Percentiles rank a stretch among this genome's conserved stretches.
phyloP scores from a whole-genome alignment of 2,888 invertebrate species.

The Agrypnus murinus region DNA sequence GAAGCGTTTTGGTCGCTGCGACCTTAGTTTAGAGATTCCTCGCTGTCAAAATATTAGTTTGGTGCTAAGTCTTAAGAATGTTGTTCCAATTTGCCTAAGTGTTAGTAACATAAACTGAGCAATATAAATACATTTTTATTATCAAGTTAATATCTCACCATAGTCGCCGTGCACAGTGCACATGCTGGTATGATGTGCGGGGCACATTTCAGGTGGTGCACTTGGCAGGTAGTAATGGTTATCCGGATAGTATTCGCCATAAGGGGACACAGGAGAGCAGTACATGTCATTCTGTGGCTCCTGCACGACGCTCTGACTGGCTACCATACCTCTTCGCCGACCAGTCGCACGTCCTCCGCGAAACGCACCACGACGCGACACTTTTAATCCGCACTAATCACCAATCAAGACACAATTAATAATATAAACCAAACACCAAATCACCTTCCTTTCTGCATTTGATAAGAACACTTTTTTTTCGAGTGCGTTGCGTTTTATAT shows the following conservation, averaged over 20 bases:
- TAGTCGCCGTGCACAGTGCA: constrained; percentile 84
- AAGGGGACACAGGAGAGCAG: constrained; percentile 70
- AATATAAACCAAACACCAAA: constrained; percentile 38
- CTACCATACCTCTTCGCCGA: constrained; percentile 71
- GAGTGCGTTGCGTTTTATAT: no score
- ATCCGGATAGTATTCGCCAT: constrained; percentile 77
- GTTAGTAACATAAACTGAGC: no score
- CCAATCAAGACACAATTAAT: constrained; percentile 24
- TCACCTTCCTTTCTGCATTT: constrained; percentile 38
- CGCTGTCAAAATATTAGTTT: no score
- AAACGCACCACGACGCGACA: constrained; percentile 63
- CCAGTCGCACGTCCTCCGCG: constrained; percentile 73
- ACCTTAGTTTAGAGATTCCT: no score
- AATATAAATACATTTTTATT: no score
- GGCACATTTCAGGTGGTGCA: constrained; percentile 74
- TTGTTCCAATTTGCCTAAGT: no score
- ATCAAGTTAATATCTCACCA: constrained; percentile 76
- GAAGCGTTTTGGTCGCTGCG: no score
- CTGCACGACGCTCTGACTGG: constrained; percentile 69
- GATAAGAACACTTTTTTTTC: constrained; percentile 16
- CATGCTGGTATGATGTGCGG: constrained; percentile 76
- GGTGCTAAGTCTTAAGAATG: no score
- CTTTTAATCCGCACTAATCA: constrained; percentile 47
- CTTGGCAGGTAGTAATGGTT: constrained; percentile 71
- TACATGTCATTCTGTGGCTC: constrained; percentile 70